Conservation (phyloP, 2,888 invertebrate genomes). For the Disparrhopalites patrizii region DNA sequence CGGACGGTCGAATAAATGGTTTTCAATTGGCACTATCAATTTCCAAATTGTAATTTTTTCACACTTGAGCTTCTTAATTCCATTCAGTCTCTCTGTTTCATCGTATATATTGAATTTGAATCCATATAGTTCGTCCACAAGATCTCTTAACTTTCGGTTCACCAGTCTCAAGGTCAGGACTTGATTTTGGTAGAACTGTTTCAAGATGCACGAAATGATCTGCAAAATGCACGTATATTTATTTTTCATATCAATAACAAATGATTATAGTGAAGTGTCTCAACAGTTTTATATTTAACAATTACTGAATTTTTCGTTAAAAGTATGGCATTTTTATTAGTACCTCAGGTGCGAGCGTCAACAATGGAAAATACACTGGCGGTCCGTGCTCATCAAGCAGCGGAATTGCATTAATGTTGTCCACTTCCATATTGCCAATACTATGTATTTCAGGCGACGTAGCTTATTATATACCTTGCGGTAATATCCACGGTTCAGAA, state of each 20-base stretch:
- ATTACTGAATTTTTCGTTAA: background rate
- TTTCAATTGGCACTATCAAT: slow-evolving; percentile 23
- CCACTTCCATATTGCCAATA: too few species aligned
- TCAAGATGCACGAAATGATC: slow-evolving; percentile 13
- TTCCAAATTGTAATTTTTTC: slow-evolving; percentile 39
- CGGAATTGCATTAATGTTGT: too few species aligned
- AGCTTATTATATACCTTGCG: too few species aligned
- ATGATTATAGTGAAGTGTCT: too few species aligned
- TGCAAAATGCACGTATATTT: background rate
- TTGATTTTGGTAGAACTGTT: background rate
- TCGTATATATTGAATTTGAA: slow-evolving; percentile 20
- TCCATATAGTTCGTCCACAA: slow-evolving; percentile 17
- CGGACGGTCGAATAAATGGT: slow-evolving; percentile 36
- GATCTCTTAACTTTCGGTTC: background rate
- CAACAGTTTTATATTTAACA: background rate
- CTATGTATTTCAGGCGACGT: too few species aligned
- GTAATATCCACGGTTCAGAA: too few species aligned
- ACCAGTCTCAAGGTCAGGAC: background rate
- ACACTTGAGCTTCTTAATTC: slow-evolving; percentile 15
- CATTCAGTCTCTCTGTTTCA: slow-evolving; percentile 5
- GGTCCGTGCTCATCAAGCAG: too few species aligned
- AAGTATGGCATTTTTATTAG: background rate
- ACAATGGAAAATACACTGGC: background rate
- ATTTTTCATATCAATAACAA: background rate
- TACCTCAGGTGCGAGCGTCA: background rate